These are phyloP conservation scores for Eurytoma californica DNA, from an alignment of 2,888 invertebrate genomes.

Conservation along the genomic window DNA sequence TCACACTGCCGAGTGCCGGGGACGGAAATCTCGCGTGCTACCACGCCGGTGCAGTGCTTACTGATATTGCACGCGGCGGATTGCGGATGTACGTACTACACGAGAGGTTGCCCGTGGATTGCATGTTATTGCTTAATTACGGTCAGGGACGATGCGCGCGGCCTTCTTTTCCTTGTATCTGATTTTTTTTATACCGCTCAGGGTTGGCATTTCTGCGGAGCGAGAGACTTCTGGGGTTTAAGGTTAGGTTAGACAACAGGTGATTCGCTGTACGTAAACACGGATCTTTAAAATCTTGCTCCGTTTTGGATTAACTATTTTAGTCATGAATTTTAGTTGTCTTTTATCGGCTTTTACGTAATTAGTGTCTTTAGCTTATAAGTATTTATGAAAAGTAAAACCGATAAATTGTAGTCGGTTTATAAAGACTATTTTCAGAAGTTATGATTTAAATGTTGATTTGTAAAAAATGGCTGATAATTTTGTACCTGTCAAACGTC, in stretches of 20 bases:
- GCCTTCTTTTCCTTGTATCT: background rate
- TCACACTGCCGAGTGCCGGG: too few relatives aligned
- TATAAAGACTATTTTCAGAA: background rate
- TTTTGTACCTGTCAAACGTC: constrained; percentile 75
- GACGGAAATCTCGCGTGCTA: too few relatives aligned
- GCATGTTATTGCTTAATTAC: constrained; percentile 25
- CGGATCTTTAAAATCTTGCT: constrained; percentile 10
- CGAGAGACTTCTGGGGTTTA: background rate
- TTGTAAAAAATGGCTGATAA: constrained; percentile 49
- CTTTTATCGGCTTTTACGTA: background rate
- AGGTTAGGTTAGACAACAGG: constrained; percentile 19
- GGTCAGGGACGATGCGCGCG: constrained; percentile 2
- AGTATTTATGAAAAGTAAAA: background rate
- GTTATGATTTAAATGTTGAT: background rate
- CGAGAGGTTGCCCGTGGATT: constrained; percentile 10
- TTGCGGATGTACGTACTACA: background rate
- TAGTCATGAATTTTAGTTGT: background rate
- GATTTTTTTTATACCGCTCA: background rate
- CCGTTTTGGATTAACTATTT: background rate
- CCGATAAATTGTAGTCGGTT: background rate
- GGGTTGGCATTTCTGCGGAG: background rate
- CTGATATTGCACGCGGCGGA: background rate
- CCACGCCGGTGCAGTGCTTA: background rate
- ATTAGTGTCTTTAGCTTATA: background rate
- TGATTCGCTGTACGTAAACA: background rate